Evolutionary conservation across 1,140 invertebrate species (phyloP), one percentile per base, ranked within the genome.

Genomic region (Aphaenogaster floridana): DNA sequence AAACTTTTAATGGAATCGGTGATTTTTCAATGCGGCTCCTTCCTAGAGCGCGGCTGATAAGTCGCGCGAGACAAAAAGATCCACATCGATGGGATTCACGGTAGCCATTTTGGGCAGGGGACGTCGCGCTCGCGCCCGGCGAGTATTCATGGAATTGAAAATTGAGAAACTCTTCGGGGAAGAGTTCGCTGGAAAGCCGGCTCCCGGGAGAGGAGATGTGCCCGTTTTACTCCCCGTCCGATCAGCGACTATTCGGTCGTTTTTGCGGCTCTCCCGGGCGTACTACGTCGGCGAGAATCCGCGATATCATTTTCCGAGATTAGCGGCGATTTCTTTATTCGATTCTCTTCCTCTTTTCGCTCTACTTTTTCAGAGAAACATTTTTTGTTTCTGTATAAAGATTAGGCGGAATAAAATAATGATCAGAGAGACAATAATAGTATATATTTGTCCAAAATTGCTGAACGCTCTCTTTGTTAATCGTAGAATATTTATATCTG

Each of bases 1-100:
- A 52, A 92, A 92, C 77, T 93, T 93, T 91, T 90, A 92, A 92
- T 93, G 91, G 87, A 91, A 93, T 90, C 87, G 84, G 88, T 86
- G 85, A 90, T 92, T 93, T 91, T 92, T 93, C 89, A 89, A 86
- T 88, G 66, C 78, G 66, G 2, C 61, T 57, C 54, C 34, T 45
- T 28, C n/a, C 57, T 52, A 6, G 36, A 48, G 39, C 74, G 39
- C 74, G 48, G 36, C 39, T 66, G 74, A 79, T 86, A 86, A 79
- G 57, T 79, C 74, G 74, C 72, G 45, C 74, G 36, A 86, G 83
- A 86, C 83, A 86, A 84, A 84, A 76, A 84, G 54, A 54, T 66
- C 61, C 74, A 64, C 59, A 52, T 36, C 63, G 77, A 80, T 54
- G 64, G 84, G 64, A 79, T 86, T 45, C 64, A 66, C 52, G 77